Evolutionary conservation across 2,797 vertebrate species (phyloP), one percentile per base, ranked within the genome.

Genomic region (Ctenochaetus hawaiiensis): DNA sequence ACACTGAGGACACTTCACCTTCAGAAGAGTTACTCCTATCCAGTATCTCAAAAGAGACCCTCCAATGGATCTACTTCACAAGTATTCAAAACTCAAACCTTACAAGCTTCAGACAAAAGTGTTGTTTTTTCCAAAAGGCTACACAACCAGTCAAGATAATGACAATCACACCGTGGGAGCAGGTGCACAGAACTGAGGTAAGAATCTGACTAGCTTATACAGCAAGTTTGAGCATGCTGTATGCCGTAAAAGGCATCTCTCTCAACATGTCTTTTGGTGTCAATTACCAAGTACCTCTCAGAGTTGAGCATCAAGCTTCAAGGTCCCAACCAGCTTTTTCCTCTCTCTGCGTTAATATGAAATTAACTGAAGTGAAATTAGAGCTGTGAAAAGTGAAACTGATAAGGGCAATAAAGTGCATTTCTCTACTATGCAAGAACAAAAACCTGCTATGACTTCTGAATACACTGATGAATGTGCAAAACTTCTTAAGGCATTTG

Each of bases 71-170:
- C 61, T 20, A 49, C 44, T 69, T 45, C 18, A 1, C 51, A 34
- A 67, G 39, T 3, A 44, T n/a, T 17, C 26, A 66, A 75, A 80
- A 72, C 49, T 61, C 44, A 68, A 80, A 64, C 67, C 44, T 53
- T 75, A 61, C 34, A 74, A 37, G 41, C 68, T 52, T 63, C 56
- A 61, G 51, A 74, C 47, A 77, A 45, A 22, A 16, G 67, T 69
- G 68, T 57, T 62, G 70, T 75, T 78, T 87, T 86, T 34, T 65
- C 47, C 74, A 60, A 64, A 82, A 54, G 74, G 56, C 58, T 67
- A 65, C 30, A 74, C 72, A 75, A 76, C 80, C 70, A 82, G 63
- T 71, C 20, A 51, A 77, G 75, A 87, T 85, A 86, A 51, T 83
- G 66, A 84, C 75, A 82, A 88, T 83, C 52, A 75, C 76, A 79